Evolutionary conservation across 2,797 vertebrate species (phyloP).

Genomic region (Enteromius paludinosus): DNA sequence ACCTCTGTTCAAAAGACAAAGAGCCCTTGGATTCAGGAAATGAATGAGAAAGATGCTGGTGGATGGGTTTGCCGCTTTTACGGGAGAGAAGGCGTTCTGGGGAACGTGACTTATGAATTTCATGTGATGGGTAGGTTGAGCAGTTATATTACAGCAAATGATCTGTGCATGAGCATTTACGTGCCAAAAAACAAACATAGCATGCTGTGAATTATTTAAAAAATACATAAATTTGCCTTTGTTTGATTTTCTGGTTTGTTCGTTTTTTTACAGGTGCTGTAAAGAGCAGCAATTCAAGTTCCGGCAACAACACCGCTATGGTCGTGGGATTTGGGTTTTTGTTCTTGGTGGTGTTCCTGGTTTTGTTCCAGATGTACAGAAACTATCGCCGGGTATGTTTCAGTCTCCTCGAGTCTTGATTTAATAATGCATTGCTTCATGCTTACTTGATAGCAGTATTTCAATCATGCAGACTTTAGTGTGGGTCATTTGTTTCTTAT

Average conservation of each 20-base stretch:
- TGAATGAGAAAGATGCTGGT: constrained; percentile 50
- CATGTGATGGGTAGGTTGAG: constrained; percentile 69
- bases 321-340: constrained; percentile 68
- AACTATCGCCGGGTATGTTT: constrained; percentile 77
- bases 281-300: constrained; percentile 42
- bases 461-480: background rate
- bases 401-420: background rate
- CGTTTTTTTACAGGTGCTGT: constrained; percentile 64
- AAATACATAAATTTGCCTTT: background rate
- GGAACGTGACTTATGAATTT: constrained; percentile 70
- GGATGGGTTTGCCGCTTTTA: constrained; percentile 75
- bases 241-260: background rate
- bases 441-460: background rate
- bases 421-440: background rate
- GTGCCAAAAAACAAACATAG: background rate
- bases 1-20: constrained; percentile 57
- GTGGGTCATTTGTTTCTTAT: constrained; percentile 1
- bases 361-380: constrained; percentile 75
- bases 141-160: background rate
- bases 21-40: constrained; percentile 48
- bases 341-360: constrained; percentile 70
- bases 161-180: background rate
- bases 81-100: constrained; percentile 68
- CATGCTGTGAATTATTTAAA: background rate
- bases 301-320: constrained; percentile 47